Base-by-base conservation (phyloP, 2,113 vertebrate genomes). In the Podarcis cretensis region DNA sequence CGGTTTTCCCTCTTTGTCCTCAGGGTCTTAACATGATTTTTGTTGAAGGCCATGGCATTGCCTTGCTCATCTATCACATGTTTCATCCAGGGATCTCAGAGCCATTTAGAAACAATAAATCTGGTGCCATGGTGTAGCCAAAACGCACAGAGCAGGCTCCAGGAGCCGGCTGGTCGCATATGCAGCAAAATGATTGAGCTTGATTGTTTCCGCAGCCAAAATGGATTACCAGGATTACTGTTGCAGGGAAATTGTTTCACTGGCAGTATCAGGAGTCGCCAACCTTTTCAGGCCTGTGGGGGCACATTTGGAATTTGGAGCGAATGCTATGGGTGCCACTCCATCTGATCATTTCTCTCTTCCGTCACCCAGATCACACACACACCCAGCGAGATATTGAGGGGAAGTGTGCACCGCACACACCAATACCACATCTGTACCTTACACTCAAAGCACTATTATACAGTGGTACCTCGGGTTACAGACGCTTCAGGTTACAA, bases 1-100 rank as follows among this genome's bases (percentile, higher is more conserved):
- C 25, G 71, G n/a, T 73, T 73, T 73, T 35, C 13, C 23, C 92
- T 94, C 92, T 88, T 77, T 92, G 86, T 91, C 91, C 88, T 81
- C 84, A 88, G 9, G 81, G 13, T 84, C 57, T 81, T 86, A 90
- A 81, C 81, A 89, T 90, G 82, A 54, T 92, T 86, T 71, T 71
- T 75, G 87, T 91, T 81, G 0, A 73, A 65, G 59, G 37, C 13
- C 59, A 20, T 20, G 3, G 18, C 59, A 63, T 20, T 20, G 59
- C 59, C 59, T 63, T 63, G 59, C 59, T 63, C 18, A 63, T 73
- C 69, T 73, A 13, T 40, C 4, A 18, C 32, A 37, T 76, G n/a
- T 76, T 37, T 37, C 37, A 48, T 54, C 48, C 48, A 54, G 48
- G 48, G 48, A 76, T 27, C 76, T 12, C 23, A 12, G 12, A 78